Percentiles rank a stretch among this genome's conserved stretches.
Evolutionary conservation across 2,888 invertebrate species (phyloP).

Genomic region (Lypha dubia): DNA sequence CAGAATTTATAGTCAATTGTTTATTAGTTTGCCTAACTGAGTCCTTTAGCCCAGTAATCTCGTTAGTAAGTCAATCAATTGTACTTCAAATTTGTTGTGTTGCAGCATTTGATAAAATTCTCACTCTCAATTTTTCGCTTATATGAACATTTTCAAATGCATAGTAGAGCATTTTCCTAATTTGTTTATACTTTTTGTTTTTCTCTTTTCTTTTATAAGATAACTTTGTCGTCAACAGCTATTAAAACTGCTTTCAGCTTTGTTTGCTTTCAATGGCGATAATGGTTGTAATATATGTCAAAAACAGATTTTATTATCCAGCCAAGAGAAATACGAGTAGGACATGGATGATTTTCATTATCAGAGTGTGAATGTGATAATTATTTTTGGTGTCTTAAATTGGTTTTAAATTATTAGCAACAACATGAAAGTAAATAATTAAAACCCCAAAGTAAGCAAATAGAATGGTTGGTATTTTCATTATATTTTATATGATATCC

Average conservation of each 20-base stretch:
- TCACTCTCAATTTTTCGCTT: background rate
- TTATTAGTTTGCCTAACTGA: constrained; percentile 32
- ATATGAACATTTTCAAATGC: constrained; percentile 16
- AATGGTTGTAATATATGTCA: constrained; percentile 10
- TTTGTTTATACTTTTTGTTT: background rate
- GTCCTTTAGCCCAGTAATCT: constrained; percentile 53
- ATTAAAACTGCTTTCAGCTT: constrained; percentile 23
- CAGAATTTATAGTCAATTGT: constrained; percentile 48
- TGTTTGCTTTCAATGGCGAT: constrained; percentile 26
- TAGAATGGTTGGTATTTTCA: too few species aligned
- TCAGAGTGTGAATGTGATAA: too few species aligned
- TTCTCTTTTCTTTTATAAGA: background rate
- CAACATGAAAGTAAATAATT: too few species aligned
- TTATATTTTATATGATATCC: too few species aligned
- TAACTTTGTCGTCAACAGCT: constrained; percentile 12
- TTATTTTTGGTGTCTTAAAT: too few species aligned
- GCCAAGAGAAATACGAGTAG: background rate
- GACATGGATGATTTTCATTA: background rate
- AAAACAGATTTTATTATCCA: constrained; percentile 11
- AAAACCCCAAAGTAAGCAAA: too few species aligned
- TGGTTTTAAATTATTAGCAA: too few species aligned
- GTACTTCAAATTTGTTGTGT: constrained; percentile 54
- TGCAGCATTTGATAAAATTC: constrained; percentile 33
- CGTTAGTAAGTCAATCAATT: constrained; percentile 65
- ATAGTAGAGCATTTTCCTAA: constrained; percentile 12